Base-by-base conservation (phyloP, 2,113 vertebrate species). In the Gallinago undulata region DNA sequence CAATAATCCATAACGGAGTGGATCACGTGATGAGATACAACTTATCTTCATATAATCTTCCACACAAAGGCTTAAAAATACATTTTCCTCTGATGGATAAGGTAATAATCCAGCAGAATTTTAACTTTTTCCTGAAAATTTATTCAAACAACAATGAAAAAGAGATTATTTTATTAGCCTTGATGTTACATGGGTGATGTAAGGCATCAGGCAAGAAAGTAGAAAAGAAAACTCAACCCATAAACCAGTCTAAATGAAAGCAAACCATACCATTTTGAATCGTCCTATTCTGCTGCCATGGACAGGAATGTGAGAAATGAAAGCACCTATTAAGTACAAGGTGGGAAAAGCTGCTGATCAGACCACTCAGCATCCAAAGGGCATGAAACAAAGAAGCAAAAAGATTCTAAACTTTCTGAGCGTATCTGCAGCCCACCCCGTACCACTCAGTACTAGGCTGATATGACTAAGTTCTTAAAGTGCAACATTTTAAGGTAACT, bases 131-230 rank as follows among this genome's bases (percentile, higher is more conserved):
- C 80, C 80, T 24, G 45, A 78, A 93, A 91, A 78, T 78, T 73
- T 95, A 92, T 91, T 97, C 90, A 97, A 97, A 63, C 59, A 74
- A 39, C 19, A 24, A 75, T 79, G 77, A 96, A 97, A 96, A 97
- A 77, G 53, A 63, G 22, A 47, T 63, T 94, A 57, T 73, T 96
- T 79, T 55, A 93, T 96, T 94, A 84, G 18, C 80, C 83, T 87
- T 93, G 45, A 68, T 89, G 97, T 35, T 59, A 86, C 59, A 41
- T n/a, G 24, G 13, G 39, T 69, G 92, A 95, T 39, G 39, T 39
- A 39, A 81, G 84, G 70, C 96, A 91, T 68, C 76, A n/a, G 64
- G 87, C 68, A 81, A 96, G 72, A 95, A 96, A 90, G 79, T 43
- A 95, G 89, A 89, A 77, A 83, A 80, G 70, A 76, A 95, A 83